phyloP scores from a whole-genome alignment of 2,888 invertebrate genomes.

The Eilema sororculum region DNA sequence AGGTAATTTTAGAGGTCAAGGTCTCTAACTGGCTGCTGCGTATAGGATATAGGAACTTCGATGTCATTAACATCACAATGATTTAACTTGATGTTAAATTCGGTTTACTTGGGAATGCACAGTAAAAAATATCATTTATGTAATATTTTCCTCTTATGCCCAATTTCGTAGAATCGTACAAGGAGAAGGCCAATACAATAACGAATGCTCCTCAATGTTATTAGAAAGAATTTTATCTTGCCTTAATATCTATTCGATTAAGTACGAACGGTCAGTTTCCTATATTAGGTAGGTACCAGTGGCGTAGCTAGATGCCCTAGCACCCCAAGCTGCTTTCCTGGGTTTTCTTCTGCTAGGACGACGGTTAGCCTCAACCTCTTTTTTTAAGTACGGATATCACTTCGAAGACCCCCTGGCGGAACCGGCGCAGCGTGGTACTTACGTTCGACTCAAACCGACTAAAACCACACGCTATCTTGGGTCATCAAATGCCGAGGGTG shows the following conservation, averaged over 20 bases:
- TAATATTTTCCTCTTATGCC: conserved; percentile 48
- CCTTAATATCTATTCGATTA: not conserved
- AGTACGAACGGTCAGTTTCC: conserved; percentile 17
- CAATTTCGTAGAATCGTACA: conserved; percentile 58
- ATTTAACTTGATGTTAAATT: conserved; percentile 34
- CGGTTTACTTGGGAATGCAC: conserved; percentile 24
- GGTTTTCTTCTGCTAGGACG: too few relatives aligned
- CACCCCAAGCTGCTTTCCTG: too few relatives aligned
- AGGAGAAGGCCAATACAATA: conserved; percentile 50
- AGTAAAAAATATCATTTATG: conserved; percentile 16
- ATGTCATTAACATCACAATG: conserved; percentile 44
- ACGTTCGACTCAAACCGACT: too few relatives aligned
- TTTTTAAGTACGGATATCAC: too few relatives aligned
- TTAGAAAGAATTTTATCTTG: conserved; percentile 39
- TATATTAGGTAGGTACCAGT: not conserved
- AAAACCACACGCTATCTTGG: too few relatives aligned
- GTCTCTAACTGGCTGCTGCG: conserved; percentile 48
- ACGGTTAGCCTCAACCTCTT: too few relatives aligned
- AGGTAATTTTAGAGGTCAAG: conserved; percentile 67
- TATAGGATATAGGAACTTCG: conserved; percentile 35
- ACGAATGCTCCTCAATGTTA: conserved; percentile 39
- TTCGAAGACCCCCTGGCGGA: too few relatives aligned
- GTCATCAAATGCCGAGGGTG: too few relatives aligned
- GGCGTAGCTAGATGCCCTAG: too few relatives aligned
- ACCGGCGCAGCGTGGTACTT: too few relatives aligned